Conservation (phyloP, 2,797 vertebrate species). For the Rhinophrynus dorsalis region DNA sequence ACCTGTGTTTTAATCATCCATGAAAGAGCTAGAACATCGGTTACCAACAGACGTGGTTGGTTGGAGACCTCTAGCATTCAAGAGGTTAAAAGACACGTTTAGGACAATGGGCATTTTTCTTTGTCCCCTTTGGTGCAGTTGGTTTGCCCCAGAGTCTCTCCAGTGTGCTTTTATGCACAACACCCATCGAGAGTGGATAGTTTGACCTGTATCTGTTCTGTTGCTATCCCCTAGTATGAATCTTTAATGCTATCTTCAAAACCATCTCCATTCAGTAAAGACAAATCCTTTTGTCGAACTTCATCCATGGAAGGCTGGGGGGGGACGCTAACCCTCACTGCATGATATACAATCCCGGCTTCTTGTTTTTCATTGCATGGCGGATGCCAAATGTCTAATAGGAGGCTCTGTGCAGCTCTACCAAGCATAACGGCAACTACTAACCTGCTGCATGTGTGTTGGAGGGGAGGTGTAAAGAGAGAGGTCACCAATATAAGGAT, state of each 20-base stretch:
- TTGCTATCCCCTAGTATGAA: background rate
- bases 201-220: too few relatives aligned
- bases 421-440: background rate
- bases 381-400: background rate
- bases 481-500: too few relatives aligned
- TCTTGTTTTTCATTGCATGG: slow-evolving; percentile 15
- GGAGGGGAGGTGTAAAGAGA: background rate
- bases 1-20: too few relatives aligned
- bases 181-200: too few relatives aligned
- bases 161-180: too few relatives aligned
- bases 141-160: too few relatives aligned
- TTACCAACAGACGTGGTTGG: too few relatives aligned
- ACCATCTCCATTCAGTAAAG: slow-evolving; percentile 31
- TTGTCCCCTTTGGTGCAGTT: too few relatives aligned
- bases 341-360: slow-evolving; percentile 20
- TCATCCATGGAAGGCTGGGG: background rate
- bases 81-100: too few relatives aligned
- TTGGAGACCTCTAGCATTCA: too few relatives aligned
- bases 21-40: too few relatives aligned
- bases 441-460: background rate
- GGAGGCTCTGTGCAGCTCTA: background rate
- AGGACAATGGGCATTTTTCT: too few relatives aligned
- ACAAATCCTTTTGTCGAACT: slow-evolving; percentile 34
- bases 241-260: slow-evolving; percentile 10
- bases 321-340: background rate